A percentile compares a stretch with the other conserved stretches of the same genome.
Evolutionary conservation across 2,113 vertebrate species (phyloP).

Genomic region (Tragulus kanchil): DNA sequence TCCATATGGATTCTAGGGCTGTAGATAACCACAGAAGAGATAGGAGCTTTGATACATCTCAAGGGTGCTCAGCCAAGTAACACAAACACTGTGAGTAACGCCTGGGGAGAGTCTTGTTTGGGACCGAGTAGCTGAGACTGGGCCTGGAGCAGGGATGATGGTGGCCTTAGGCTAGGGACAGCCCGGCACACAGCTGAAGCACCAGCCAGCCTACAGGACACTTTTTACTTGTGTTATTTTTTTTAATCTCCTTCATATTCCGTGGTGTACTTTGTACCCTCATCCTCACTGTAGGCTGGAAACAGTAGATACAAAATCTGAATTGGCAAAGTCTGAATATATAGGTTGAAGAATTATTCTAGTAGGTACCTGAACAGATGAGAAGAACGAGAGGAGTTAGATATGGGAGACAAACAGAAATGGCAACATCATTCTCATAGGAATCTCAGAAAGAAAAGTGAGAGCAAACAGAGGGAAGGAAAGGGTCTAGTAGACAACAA

Average conservation of each 20-base stretch:
- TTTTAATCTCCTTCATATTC: background rate
- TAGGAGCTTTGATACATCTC: background rate
- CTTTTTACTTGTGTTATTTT: background rate
- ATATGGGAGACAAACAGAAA: background rate
- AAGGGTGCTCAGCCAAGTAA: slow-evolving; percentile 24
- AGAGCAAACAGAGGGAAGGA: background rate
- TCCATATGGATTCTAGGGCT: background rate
- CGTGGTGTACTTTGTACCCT: background rate
- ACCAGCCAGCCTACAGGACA: background rate
- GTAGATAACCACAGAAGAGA: background rate
- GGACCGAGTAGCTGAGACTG: background rate
- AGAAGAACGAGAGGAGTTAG: background rate
- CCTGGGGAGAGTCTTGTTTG: background rate
- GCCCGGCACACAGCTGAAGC: background rate
- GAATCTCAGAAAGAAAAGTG: background rate
- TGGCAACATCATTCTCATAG: background rate
- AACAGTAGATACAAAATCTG: background rate
- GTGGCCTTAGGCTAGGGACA: background rate
- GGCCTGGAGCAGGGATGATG: too few species aligned
- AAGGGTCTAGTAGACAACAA: background rate
- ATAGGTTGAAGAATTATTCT: background rate
- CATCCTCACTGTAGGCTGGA: background rate
- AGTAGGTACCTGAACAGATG: background rate
- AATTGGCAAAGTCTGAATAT: background rate
- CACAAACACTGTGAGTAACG: background rate